Evolutionary conservation across 2,888 invertebrate genomes (phyloP), one percentile per base, ranked within the genome.

Genomic region (Drosophila cracens): DNA sequence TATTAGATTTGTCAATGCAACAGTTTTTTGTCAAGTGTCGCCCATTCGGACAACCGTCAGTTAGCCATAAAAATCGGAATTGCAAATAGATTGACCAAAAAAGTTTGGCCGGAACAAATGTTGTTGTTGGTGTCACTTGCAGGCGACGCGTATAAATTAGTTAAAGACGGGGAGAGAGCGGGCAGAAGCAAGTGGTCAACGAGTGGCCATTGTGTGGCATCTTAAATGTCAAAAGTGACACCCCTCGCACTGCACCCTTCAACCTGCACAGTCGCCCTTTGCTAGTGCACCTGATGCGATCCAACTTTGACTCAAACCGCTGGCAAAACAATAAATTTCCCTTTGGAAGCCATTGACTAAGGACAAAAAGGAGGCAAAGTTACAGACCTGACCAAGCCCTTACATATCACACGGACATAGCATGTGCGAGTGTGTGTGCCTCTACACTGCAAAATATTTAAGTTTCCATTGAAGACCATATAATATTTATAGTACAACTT

Each of bases 61-160:
- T 52, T 70, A 67, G 53, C 74, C 73, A 86, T 79, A 77, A 81
- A 81, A 87, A 79, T 79, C 74, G 72, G 83, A 89, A 87, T 82
- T 86, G 88, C 83, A 87, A 78, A 84, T 88, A 79, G 76, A 77
- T 83, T 71, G 79, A 38, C 59, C 70, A 61, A 62, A 74, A 63
- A 75, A 58, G 59, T 61, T 59, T 63, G 67, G 63, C 78, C 48
- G 70, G 78, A 83, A 86, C 91, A 89, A 91, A 91, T 43, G 40
- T 25, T 43, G 31, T 31, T 31, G 29, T 81, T 77, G 75, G 78
- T 90, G 91, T 91, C 92, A 90, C 76, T 80, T 83, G 80, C 91
- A 91, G 83, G 73, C 89, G 86, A 87, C 88, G 86, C 86, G 83
- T 88, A 92, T 90, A 92, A 92, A 91, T 91, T 91, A 82, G 76